phyloP scores from a whole-genome alignment of 23 tunicate genomes.

The Oikopleura vanhoeffeni region DNA sequence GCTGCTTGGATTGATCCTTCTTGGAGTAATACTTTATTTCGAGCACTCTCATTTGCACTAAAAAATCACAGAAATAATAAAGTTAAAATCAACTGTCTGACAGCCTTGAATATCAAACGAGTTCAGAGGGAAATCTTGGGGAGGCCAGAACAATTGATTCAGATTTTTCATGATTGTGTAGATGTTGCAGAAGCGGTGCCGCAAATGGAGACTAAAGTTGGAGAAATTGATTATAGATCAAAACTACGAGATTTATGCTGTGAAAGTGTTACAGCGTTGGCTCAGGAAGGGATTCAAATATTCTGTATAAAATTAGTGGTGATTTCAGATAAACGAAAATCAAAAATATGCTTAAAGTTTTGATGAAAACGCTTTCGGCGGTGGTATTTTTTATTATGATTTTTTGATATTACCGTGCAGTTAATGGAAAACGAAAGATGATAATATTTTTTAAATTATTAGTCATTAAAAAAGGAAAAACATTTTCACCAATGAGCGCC shows the following conservation, averaged over 20 bases:
- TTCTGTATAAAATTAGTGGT: too few species aligned
- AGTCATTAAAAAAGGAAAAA: too few species aligned
- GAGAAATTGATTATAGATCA: background rate
- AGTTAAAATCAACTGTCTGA: background rate
- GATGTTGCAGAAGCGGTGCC: slow-evolving; percentile 3
- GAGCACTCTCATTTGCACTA: background rate
- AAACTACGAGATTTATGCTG: background rate
- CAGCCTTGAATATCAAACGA: background rate
- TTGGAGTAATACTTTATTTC: background rate
- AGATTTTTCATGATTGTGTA: background rate
- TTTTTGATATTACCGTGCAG: too few species aligned
- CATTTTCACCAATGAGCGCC: too few species aligned
- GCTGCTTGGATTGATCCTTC: background rate
- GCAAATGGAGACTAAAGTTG: background rate
- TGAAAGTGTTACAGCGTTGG: background rate
- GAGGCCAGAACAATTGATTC: background rate
- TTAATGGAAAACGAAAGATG: too few species aligned
- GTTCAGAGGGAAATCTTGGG: background rate
- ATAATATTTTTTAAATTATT: too few species aligned
- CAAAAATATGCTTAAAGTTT: too few species aligned
- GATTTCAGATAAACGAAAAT: too few species aligned
- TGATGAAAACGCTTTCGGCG: too few species aligned
- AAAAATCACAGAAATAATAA: background rate
- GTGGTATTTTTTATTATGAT: too few species aligned
- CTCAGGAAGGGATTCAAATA: background rate